Percentiles rank a stretch among this genome's conserved stretches.
Evolutionary conservation across 2,797 vertebrate genomes (phyloP).

Genomic region (Cyclura pinguis): DNA sequence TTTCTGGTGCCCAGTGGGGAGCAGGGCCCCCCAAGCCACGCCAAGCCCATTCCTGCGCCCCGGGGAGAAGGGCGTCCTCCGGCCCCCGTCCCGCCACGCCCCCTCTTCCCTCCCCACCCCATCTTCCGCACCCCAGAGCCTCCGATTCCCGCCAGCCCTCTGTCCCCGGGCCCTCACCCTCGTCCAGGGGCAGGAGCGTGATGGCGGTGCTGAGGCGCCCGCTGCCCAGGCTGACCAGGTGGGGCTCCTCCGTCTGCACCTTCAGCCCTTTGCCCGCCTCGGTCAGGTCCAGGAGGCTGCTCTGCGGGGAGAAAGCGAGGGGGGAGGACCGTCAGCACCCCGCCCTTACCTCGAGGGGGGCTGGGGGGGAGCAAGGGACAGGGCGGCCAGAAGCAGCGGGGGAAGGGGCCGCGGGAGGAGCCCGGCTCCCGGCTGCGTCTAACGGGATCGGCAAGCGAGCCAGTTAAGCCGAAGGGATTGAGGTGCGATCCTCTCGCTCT

Average conservation of each 20-base stretch:
- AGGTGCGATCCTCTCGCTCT: conserved; percentile 13
- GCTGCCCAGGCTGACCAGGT: conserved; percentile 95
- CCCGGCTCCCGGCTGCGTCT: conserved; percentile 17
- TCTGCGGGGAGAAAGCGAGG: conserved; percentile 75
- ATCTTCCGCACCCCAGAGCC: too few species aligned
- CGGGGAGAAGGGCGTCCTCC: neutral
- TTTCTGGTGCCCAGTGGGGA: too few species aligned
- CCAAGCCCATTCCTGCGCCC: too few species aligned
- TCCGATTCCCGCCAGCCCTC: neutral
- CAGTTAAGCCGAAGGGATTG: conserved; percentile 55
- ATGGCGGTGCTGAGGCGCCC: conserved; percentile 94
- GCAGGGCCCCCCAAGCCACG: too few species aligned
- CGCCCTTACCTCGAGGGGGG: neutral
- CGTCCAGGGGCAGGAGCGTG: conserved; percentile 92
- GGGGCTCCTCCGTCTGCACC: conserved; percentile 94
- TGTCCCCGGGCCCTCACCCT: conserved; percentile 83
- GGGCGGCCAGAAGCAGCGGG: neutral
- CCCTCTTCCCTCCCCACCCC: too few species aligned
- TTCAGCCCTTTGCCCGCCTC: conserved; percentile 92
- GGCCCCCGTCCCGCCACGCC: neutral
- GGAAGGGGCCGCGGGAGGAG: neutral
- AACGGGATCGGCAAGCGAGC: conserved; percentile 55
- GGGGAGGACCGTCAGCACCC: neutral
- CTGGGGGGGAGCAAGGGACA: neutral
- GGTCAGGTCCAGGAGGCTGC: conserved; percentile 89